Conservation (phyloP, 2,888 invertebrate genomes). For the Lamellibrachia columna region DNA sequence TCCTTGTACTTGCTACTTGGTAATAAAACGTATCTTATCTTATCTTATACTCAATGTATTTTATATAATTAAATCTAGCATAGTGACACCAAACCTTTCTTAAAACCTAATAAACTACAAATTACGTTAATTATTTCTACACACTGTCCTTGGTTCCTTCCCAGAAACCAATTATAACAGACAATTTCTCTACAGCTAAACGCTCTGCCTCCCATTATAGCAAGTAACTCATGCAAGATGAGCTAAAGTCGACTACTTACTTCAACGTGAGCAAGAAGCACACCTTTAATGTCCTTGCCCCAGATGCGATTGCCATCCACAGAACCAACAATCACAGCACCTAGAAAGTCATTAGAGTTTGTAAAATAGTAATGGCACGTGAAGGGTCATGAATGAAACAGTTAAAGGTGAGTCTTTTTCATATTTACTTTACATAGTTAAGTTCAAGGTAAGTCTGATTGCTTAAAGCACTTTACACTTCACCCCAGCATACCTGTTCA, state of each 20-base stretch:
- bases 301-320: slow-evolving; percentile 98
- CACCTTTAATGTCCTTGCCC: slow-evolving; percentile 94
- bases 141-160: background rate
- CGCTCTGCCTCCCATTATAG: background rate
- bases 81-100: background rate
- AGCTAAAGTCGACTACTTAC: slow-evolving; percentile 44
- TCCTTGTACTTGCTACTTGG: too few species aligned
- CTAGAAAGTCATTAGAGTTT: slow-evolving; percentile 62
- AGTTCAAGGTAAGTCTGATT: too few species aligned
- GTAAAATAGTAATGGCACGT: background rate
- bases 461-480: too few species aligned
- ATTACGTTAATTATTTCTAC: background rate
- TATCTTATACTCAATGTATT: too few species aligned
- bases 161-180: background rate
- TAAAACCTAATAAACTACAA: background rate
- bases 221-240: background rate
- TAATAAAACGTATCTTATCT: too few species aligned
- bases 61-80: too few species aligned
- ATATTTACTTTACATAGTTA: background rate
- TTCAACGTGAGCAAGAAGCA: slow-evolving; percentile 80
- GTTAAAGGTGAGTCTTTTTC: too few species aligned
- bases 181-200: background rate
- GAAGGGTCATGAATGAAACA: background rate
- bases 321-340: slow-evolving; percentile 93
- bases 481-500: too few species aligned